Conservation (phyloP, 2,113 vertebrate species). For the Noturus placidus region DNA sequence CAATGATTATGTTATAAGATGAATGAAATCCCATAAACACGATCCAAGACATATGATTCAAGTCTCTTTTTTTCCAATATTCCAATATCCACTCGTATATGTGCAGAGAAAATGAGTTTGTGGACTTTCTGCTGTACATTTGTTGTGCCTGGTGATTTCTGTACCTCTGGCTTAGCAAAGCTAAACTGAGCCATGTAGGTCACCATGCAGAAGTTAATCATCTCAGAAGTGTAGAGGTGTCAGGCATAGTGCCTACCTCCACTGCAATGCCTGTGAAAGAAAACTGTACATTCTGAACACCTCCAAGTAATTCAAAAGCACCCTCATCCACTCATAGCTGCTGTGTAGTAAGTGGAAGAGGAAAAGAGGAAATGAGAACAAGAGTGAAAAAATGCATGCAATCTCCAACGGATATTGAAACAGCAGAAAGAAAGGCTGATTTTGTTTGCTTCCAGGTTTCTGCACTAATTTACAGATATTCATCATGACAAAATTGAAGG, state of each 20-base stretch:
- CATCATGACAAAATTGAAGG: background rate
- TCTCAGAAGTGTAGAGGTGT: background rate
- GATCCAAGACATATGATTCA: background rate
- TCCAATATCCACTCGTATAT: background rate
- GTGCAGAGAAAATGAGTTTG: background rate
- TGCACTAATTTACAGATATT: constrained; percentile 1
- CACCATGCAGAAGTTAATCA: constrained; percentile 30
- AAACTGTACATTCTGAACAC: constrained; percentile 1
- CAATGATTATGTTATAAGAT: constrained; percentile 1
- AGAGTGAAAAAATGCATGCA: constrained; percentile 11
- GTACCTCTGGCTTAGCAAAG: background rate
- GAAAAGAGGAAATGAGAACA: constrained; percentile 4
- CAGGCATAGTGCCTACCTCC: background rate
- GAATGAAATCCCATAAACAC: background rate
- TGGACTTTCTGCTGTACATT: background rate
- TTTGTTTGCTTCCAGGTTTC: constrained; percentile 24
- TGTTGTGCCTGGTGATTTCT: background rate
- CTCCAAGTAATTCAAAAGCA: constrained; percentile 26
- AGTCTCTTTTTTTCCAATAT: background rate
- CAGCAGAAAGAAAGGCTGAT: constrained; percentile 17
- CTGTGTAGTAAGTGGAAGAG: constrained; percentile 11
- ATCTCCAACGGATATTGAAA: constrained; percentile 3
- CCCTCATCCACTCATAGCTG: background rate
- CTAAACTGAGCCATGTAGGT: background rate
- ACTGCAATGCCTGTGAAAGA: constrained; percentile 2